Percentiles rank a stretch among this genome's conserved stretches.
Conservation (phyloP, 2,888 invertebrate genomes). For the Aleiodes testaceus region DNA sequence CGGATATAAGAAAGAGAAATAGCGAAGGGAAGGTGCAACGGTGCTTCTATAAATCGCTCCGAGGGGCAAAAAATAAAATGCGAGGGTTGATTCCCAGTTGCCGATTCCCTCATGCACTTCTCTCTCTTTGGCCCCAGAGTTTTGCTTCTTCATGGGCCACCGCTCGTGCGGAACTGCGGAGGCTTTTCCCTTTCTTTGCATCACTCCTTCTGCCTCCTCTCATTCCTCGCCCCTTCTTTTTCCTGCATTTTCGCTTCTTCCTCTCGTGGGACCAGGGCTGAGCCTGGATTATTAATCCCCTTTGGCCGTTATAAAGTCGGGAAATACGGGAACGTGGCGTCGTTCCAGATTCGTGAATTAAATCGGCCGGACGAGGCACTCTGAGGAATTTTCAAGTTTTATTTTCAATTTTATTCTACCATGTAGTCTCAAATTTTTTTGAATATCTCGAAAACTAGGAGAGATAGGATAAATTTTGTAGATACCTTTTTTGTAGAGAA, state of each 20-base stretch:
- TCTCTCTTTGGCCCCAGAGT: slow-evolving; percentile 28
- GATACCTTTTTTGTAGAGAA: too few relatives aligned
- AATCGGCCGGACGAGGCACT: slow-evolving; percentile 38
- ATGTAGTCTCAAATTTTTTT: too few relatives aligned
- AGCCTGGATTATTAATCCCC: slow-evolving; percentile 46
- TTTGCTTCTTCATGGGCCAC: slow-evolving; percentile 42
- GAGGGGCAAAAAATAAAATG: not conserved
- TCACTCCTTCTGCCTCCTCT: slow-evolving; percentile 12
- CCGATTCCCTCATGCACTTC: slow-evolving; percentile 34
- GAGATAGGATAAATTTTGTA: too few relatives aligned
- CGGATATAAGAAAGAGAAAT: slow-evolving; percentile 18
- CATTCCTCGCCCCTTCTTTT: slow-evolving; percentile 16
- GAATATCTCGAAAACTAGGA: too few relatives aligned
- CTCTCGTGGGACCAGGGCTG: slow-evolving; percentile 37
- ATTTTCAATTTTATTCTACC: slow-evolving; percentile 36
- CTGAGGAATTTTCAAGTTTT: slow-evolving; percentile 33
- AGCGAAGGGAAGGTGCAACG: slow-evolving; percentile 14
- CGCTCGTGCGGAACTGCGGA: slow-evolving; percentile 42
- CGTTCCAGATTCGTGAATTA: slow-evolving; percentile 46
- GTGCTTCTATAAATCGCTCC: slow-evolving; percentile 38
- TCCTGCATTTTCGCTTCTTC: slow-evolving; percentile 3
- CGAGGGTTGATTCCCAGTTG: slow-evolving; percentile 39
- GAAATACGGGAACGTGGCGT: slow-evolving; percentile 45
- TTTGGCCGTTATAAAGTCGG: slow-evolving; percentile 45
- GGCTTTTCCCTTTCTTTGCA: slow-evolving; percentile 9